Evolutionary conservation across 2,888 invertebrate species (phyloP), one percentile per base, ranked within the genome.

Genomic region (Hydroisotoma schaefferi): DNA sequence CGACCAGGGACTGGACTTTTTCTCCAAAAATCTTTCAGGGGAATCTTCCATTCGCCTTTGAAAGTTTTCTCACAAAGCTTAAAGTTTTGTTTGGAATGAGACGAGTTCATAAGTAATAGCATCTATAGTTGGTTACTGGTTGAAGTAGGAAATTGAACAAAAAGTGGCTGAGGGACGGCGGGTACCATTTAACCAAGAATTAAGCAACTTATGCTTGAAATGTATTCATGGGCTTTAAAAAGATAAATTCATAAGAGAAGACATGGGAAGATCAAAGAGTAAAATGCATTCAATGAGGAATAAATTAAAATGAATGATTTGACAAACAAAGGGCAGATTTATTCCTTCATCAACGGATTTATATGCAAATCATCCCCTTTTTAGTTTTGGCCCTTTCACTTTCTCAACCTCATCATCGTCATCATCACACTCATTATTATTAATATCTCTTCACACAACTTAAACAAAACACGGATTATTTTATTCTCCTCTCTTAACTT

Each of bases 201-300:
- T n/a, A n/a, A n/a, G n/a, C n/a, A n/a, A n/a, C n/a, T n/a, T n/a
- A n/a, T n/a, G n/a, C n/a, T n/a, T n/a, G n/a, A n/a, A 40, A 40
- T 40, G n/a, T 40, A 40, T 40, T 40, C 40, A 40, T 40, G 40
- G 20, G 40, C 20, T 40, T 40, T 18, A 40, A 40, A 20, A 40
- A 20, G 40, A 40, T 40, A 20, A 40, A 40, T 40, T 40, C 40
- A 40, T 40, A 40, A 40, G 40, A 40, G 40, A 40, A 40, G 40
- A 40, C 40, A 40, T 40, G 40, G 20, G 40, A 40, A 40, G 40
- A 40, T 40, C 40, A 40, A 40, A 40, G 40, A 40, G 40, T 40
- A 40, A 40, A 40, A 40, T 40, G 40, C 40, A 40, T 40, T 40
- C n/a, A 40, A 40, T 40, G 40, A 40, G 40, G 40, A 40, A 40